Base-by-base conservation (phyloP, 2,888 invertebrate species). In the Antheraea yamamai region DNA sequence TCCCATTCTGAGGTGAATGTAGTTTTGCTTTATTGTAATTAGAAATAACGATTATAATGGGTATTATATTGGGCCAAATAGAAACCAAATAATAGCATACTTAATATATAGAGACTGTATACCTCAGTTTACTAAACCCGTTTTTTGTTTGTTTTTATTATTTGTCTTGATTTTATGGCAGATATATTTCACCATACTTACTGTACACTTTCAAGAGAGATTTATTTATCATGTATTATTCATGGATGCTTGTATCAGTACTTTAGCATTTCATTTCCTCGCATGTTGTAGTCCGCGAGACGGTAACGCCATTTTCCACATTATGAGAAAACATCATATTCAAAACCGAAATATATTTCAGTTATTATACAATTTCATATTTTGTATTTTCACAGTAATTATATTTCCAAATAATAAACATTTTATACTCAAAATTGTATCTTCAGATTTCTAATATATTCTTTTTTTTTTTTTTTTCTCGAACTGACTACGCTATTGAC, bases 211-310 rank as follows among this genome's bases (percentile, higher is more conserved):
- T 83, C 61, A 73, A 78, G 83, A 89, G 89, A 92, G 93, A 93
- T 93, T 92, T 92, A 92, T 91, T 88, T 91, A 91, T 92, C 91
- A 93, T 93, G 93, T 89, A 91, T 94, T 93, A 94, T 93, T 93
- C 93, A 93, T 92, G 88, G 87, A 88, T 84, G 87, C 90, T 66
- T 66, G 64, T 66, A 16, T 16, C 64, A 26, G 89, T 92, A 92
- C 88, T 91, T 88, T 85, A 90, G 90, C 87, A 87, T 90, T 92
- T 92, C 91, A 92, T 92, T 92, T 91, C 85, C 86, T 87, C 87
- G 87, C 30, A 30, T 66, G 14, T 88, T 87, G 89, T 90, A 91
- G 92, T 91, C 91, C 85, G 88, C 87, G 85, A 84, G 85, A 87
- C 87, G 88, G 92, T 93, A 92, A 92, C 93, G 91, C 90, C 89